phyloP scores from a whole-genome alignment of 2,113 vertebrate genomes.

The Gracilinanus agilis region DNA sequence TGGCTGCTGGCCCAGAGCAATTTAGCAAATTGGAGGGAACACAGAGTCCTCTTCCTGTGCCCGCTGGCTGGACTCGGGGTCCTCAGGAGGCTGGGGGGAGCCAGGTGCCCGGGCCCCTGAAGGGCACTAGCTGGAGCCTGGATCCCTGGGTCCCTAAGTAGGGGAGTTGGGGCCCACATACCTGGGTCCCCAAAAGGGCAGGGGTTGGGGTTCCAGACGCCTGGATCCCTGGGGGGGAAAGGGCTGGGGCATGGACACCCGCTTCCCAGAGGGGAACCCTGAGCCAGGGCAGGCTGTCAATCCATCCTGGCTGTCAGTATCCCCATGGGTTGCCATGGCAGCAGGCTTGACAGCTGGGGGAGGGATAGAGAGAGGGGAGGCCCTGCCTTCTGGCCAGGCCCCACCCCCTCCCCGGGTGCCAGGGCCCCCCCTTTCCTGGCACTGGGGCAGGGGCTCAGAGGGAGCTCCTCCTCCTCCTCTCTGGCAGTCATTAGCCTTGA shows the following conservation, averaged over 20 bases:
- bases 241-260: background rate
- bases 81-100: background rate
- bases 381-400: background rate
- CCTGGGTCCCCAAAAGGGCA: background rate
- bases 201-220: background rate
- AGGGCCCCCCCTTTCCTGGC: background rate
- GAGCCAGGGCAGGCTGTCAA: constrained; percentile 36
- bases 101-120: background rate
- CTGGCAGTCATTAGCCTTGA: constrained; percentile 85
- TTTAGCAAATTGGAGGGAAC: constrained; percentile 74
- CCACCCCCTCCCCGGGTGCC: constrained; percentile 33
- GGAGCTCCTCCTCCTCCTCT: constrained; percentile 83
- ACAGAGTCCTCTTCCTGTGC: constrained; percentile 46
- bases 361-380: constrained; percentile 41
- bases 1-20: constrained; percentile 70
- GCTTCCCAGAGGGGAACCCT: constrained; percentile 51
- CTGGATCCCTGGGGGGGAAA: background rate
- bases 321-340: constrained; percentile 76
- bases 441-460: constrained; percentile 7
- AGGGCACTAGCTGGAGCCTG: background rate
- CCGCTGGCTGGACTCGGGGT: constrained; percentile 56
- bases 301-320: constrained; percentile 70
- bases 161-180: background rate
- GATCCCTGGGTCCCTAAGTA: constrained; percentile 39
- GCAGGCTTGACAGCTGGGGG: constrained; percentile 47